Evolutionary conservation across 37 sponge, comb jelly and placozoan genomes (phyloP).

Genomic region (Amphimedon queenslandica): DNA sequence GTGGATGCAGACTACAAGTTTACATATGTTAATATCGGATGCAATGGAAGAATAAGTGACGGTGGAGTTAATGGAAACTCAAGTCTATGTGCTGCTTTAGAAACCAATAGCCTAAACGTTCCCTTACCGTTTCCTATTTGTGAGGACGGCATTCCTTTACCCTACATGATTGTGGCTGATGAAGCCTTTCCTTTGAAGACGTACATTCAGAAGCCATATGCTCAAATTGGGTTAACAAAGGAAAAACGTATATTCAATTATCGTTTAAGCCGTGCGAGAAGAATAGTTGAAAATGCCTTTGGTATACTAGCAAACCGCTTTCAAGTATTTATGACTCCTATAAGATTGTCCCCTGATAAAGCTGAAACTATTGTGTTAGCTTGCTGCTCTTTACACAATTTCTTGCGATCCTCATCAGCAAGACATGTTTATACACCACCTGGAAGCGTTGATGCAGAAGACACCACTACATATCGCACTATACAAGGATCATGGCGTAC

Average conservation of each 20-base stretch:
- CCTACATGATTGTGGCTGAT: slow-evolving; percentile 26
- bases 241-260: too few relatives aligned
- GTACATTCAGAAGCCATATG: slow-evolving; percentile 44
- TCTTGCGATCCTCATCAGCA: not conserved
- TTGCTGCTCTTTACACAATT: slow-evolving; percentile 15
- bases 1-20: slow-evolving; percentile 46
- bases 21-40: too few relatives aligned
- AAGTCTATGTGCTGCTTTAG: not conserved
- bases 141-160: not conserved
- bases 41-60: too few relatives aligned
- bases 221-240: slow-evolving; percentile 2
- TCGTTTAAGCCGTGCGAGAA: slow-evolving; percentile 30
- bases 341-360: not conserved
- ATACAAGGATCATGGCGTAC: not conserved
- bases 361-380: slow-evolving; percentile 7
- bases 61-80: slow-evolving; percentile 31
- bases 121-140: slow-evolving; percentile 4
- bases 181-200: too few relatives aligned
- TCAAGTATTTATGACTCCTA: slow-evolving; percentile 9
- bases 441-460: not conserved
- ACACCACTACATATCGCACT: not conserved
- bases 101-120: slow-evolving; percentile 20
- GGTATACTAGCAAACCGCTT: too few relatives aligned
- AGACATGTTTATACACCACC: not conserved
- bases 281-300: too few relatives aligned